Evolutionary conservation across 2,888 invertebrate species (phyloP), one percentile per base, ranked within the genome.

Genomic region (Lasioglossum morio): DNA sequence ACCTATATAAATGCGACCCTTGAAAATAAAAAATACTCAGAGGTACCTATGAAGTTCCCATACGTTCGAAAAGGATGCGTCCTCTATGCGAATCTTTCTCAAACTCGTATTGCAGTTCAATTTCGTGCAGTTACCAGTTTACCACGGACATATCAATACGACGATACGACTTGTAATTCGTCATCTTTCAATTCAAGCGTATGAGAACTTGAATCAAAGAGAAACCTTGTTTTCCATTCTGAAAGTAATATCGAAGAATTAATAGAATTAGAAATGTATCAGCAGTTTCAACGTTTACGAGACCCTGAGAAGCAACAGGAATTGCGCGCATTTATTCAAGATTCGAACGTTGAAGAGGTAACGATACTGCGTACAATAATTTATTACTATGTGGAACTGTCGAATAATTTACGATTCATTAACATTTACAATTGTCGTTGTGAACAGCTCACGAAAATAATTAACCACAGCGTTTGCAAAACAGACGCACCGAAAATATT

Each of bases 401-500:
- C 4, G 8, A 63, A 34, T 30, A 63, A 40, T 8, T 34, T n/a
- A 3, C 5, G 12, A 40, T 75, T 43, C 14, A 8, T 40, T n/a
- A 76, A 70, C 0, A 16, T n/a, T 2, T 82, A 79, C 77, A 63
- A 34, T 34, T 34, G 3, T 34, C 34, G 34, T 34, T 34, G 3
- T 34, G 34, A 34, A 87, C 46, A 95, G 95, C 92, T 95, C 14
- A 91, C 89, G 2, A 84, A 89, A 19, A 87, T 94, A 82, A 81
- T 95, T 43, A 84, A 86, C 0, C 83, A 84, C 27, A 93, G 90
- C 76, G 91, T 95, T 10, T 87, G 86, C 48, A 88, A 92, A 40
- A 79, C 90, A 14, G 93, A 95, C 82, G 92, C 91, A 16, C 86
- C 92, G 8, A 93, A 92, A 84, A 78, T 94, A 40, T 85, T 95